phyloP scores from a whole-genome alignment of 2,888 invertebrate genomes.

The Agrilus mali region DNA sequence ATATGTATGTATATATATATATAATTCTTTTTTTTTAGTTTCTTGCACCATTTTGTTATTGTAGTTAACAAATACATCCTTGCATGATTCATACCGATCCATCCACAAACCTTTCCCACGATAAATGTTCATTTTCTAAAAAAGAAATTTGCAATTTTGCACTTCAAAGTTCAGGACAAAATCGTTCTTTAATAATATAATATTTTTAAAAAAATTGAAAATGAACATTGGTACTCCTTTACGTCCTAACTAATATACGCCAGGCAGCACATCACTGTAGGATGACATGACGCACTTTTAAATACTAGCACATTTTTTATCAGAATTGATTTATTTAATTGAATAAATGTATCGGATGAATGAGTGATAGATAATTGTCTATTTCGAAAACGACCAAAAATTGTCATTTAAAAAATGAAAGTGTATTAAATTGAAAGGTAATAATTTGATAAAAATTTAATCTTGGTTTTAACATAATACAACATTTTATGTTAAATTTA shows the following conservation, averaged over 20 bases:
- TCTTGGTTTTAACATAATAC: no score
- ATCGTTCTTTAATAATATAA: no score
- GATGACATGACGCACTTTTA: slow-evolving; percentile 36
- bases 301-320: slow-evolving; percentile 31
- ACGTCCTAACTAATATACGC: slow-evolving; percentile 19
- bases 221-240: slow-evolving; percentile 11
- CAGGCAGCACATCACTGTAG: slow-evolving; percentile 35
- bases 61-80: slow-evolving; percentile 1
- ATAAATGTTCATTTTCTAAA: neutral
- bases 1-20: slow-evolving; percentile 9
- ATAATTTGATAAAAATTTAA: no score
- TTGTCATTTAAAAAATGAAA: neutral
- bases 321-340: slow-evolving; percentile 30
- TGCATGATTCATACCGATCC: slow-evolving; percentile 5
- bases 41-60: slow-evolving; percentile 2
- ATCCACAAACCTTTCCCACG: slow-evolving; percentile 1
- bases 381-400: no score
- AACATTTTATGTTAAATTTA: no score
- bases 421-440: no score
- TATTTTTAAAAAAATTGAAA: no score
- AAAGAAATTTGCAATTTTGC: no score
- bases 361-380: no score
- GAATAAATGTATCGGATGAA: slow-evolving; percentile 12
- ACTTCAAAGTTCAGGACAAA: no score
- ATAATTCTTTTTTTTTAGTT: slow-evolving; percentile 6